Percentiles rank a stretch among this genome's conserved stretches.
phyloP scores from a whole-genome alignment of 2,797 vertebrate genomes.

The Peromyscus attwateri region DNA sequence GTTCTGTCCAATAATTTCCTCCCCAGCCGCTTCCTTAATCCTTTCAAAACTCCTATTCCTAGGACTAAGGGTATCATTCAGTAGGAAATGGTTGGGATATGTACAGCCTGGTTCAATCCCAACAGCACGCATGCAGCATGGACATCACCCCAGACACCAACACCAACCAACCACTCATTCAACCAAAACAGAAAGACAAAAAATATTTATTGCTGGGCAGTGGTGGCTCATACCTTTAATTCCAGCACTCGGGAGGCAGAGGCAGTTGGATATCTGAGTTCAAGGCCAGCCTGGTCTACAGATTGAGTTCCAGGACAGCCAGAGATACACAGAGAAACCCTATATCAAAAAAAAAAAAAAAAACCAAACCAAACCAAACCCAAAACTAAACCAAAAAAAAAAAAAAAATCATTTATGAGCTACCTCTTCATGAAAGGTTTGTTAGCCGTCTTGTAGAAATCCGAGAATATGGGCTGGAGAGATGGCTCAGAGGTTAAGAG shows the following conservation, averaged over 20 bases:
- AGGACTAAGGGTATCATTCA: not conserved
- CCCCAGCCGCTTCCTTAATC: not conserved
- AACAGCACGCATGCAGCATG: no score
- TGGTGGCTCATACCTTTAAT: not conserved
- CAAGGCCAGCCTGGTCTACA: no score
- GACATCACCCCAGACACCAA: not conserved
- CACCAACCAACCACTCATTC: not conserved
- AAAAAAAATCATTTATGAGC: not conserved
- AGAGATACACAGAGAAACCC: no score
- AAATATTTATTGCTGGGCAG: not conserved
- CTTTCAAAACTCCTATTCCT: not conserved
- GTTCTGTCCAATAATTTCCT: not conserved
- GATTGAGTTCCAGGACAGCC: no score
- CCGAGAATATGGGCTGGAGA: not conserved
- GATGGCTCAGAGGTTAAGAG: no score
- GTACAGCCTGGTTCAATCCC: not conserved
- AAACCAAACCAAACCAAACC: not conserved
- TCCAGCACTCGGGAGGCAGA: no score
- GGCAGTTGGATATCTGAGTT: no score
- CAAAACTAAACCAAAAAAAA: not conserved
- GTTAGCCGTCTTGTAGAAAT: not conserved
- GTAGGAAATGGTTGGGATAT: not conserved
- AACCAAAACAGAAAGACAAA: not conserved
- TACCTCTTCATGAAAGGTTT: not conserved
- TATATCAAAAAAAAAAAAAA: no score